phyloP scores from a whole-genome alignment of 2,888 invertebrate species.

The Rhamphomyia laevipes region DNA sequence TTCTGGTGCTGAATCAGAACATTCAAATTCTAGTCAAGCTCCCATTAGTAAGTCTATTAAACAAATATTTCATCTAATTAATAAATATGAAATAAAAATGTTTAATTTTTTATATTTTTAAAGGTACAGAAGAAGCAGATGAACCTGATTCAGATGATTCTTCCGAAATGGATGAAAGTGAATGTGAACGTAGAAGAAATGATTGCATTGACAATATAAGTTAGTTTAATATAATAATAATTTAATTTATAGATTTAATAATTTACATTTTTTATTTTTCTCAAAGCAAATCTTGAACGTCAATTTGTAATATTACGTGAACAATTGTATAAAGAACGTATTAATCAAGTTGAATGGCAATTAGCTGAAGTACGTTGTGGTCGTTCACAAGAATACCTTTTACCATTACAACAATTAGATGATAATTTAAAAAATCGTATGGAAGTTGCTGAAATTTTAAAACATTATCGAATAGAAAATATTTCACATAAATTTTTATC shows the following conservation, averaged over 20 bases:
- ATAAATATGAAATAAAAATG: not conserved
- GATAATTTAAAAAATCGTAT: slow-evolving; percentile 75
- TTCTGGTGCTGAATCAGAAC: slow-evolving; percentile 57
- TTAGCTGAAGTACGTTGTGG: slow-evolving; percentile 76
- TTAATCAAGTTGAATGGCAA: slow-evolving; percentile 69
- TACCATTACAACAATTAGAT: slow-evolving; percentile 72
- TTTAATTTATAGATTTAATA: not conserved
- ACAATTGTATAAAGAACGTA: slow-evolving; percentile 77
- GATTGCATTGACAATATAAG: slow-evolving; percentile 76
- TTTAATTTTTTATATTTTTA: not conserved
- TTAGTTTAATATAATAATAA: slow-evolving; percentile 20
- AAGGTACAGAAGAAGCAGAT: slow-evolving; percentile 59
- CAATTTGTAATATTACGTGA: slow-evolving; percentile 81
- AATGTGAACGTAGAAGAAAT: slow-evolving; percentile 70
- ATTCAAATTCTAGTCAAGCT: slow-evolving; percentile 53
- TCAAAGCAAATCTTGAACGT: slow-evolving; percentile 67
- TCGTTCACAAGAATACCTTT: slow-evolving; percentile 76
- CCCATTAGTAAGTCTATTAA: slow-evolving; percentile 31
- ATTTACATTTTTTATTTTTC: not conserved
- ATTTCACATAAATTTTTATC: slow-evolving; percentile 77
- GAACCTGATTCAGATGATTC: slow-evolving; percentile 77
- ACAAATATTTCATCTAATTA: not conserved
- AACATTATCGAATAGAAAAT: slow-evolving; percentile 66
- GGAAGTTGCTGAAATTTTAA: slow-evolving; percentile 82
- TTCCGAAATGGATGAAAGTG: slow-evolving; percentile 85